Evolutionary conservation across 2,888 invertebrate genomes (phyloP), one percentile per base, ranked within the genome.

Genomic region (Plagodis pulveraria): DNA sequence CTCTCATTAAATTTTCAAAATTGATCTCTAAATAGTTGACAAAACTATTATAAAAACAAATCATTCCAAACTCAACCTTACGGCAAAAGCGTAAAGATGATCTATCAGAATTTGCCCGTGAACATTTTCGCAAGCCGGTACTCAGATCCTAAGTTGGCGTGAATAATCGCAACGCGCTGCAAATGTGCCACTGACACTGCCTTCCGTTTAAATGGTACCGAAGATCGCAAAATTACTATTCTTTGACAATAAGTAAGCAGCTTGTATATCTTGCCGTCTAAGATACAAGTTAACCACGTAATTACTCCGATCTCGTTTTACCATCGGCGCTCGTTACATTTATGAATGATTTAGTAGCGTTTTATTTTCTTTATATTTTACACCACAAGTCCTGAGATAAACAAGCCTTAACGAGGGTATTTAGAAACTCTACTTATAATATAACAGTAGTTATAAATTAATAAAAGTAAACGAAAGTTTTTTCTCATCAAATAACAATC

Each of bases 81-180:
- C 58, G 12, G 36, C 5, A 6, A 12, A 36, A 0, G 5, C 5
- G 49, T 67, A 68, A 58, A 56, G 59, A 57, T 46, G 34, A 45
- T 7, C 40, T 36, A 51, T 50, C 51, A 40, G 12, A 53, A 40
- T 42, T 51, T 55, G 44, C 51, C 48, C 50, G 38, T 54, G 59
- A 11, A 50, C 55, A 62, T 59, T 41, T 57, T 50, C 54, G 55
- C 50, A 56, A 43, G 50, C 50, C 57, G 63, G 71, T 66, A 66
- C 56, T 63, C 46, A 64, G 75, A 78, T 81, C 73, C 77, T 81
- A 81, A 87, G 81, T 84, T 79, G 80, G 81, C 86, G 86, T 87
- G 82, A 80, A 88, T 88, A 89, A 90, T 90, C 80, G 79, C 76
- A 63, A 76, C 77, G 77, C 71, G 77, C 78, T 74, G 76, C 77